A percentile compares a stretch with the other conserved stretches of the same genome.
Evolutionary conservation across 37 sponge, comb jelly and placozoan genomes (phyloP).

Genomic region (Hormiphora californensis): DNA sequence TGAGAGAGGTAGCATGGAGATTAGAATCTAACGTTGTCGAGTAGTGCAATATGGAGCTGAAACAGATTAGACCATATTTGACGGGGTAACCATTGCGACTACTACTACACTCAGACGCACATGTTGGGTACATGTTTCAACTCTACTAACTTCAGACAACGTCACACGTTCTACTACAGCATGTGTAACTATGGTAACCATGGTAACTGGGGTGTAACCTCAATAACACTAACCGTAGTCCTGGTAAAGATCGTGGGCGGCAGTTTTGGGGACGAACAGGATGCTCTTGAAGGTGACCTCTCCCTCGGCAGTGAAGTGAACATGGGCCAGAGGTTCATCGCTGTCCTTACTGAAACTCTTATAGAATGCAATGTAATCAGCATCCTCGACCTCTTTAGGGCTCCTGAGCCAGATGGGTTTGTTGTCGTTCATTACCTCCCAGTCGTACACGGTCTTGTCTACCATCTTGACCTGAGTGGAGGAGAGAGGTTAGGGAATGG

Average conservation of each 20-base stretch:
- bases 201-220: too few relatives aligned
- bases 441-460: conserved; percentile 98
- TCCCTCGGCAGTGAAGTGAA: conserved; percentile 96
- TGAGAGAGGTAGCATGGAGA: too few relatives aligned
- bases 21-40: too few relatives aligned
- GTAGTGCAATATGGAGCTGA: too few relatives aligned
- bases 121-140: too few relatives aligned
- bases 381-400: conserved; percentile 87
- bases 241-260: conserved; percentile 76
- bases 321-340: conserved; percentile 80
- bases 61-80: too few relatives aligned
- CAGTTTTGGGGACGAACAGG: conserved; percentile 83
- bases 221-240: conserved; percentile 58
- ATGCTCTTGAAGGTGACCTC: conserved; percentile 94
- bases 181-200: not conserved
- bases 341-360: conserved; percentile 81
- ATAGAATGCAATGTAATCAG: conserved; percentile 87
- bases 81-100: too few relatives aligned
- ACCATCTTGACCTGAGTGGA: conserved; percentile 54
- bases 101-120: too few relatives aligned
- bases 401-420: conserved; percentile 96
- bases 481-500: not conserved
- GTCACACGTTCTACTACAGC: too few relatives aligned
- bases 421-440: conserved; percentile 89
- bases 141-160: too few relatives aligned